Percentiles rank a stretch among this genome's conserved stretches.
phyloP scores from a whole-genome alignment of 2,113 vertebrate genomes.

The Tychaedon coryphoeus region DNA sequence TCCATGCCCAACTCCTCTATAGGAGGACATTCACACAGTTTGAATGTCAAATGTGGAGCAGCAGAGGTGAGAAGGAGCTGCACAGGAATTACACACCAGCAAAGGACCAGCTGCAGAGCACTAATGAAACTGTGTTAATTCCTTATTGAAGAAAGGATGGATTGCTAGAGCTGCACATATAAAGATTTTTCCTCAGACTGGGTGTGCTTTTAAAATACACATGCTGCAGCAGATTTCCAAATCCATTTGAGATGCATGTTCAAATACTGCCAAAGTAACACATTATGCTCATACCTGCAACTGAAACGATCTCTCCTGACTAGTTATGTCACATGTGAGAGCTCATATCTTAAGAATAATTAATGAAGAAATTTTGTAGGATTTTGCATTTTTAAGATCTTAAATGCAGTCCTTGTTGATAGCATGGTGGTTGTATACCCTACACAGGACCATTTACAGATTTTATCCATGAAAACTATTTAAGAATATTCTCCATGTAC shows the following conservation, averaged over 20 bases:
- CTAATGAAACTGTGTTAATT: not conserved
- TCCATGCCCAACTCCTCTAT: not conserved
- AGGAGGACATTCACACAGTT: not conserved
- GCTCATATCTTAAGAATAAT: not conserved
- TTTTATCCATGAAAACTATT: not conserved
- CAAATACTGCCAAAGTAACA: not conserved
- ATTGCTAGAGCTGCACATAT: not conserved
- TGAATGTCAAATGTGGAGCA: not conserved
- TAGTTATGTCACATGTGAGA: not conserved
- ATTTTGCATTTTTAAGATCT: not conserved
- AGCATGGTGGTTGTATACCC: not conserved
- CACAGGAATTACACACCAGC: not conserved
- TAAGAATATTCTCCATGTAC: not conserved
- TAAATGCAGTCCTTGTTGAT: not conserved
- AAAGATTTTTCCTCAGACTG: not conserved
- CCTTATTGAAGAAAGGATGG: not conserved
- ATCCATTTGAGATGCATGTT: not conserved
- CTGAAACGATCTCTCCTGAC: not conserved
- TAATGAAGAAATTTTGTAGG: not conserved
- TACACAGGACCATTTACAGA: not conserved
- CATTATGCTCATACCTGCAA: not conserved
- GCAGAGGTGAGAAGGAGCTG: not conserved
- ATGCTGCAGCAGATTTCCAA: not conserved
- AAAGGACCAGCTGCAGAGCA: not conserved
- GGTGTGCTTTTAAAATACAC: not conserved